Percentiles rank a stretch among this genome's conserved stretches.
These are phyloP conservation scores for Eurosta solidaginis DNA, from an alignment of 1,140 invertebrate genomes.

Conservation along the genomic window DNA sequence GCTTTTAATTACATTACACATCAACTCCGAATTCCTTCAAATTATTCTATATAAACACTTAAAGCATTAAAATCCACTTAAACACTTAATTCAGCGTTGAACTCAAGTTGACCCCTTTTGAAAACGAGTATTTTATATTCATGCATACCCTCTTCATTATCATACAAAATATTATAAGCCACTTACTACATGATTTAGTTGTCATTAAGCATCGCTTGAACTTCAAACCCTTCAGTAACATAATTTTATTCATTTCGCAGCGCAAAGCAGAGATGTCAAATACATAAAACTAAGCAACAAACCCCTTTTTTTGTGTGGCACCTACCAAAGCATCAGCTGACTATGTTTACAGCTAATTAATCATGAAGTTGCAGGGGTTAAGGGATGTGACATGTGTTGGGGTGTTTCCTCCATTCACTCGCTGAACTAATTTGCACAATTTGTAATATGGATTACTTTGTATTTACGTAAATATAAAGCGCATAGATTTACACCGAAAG, in stretches of 20 bases:
- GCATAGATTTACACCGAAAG: too few species aligned
- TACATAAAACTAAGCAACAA: neutral
- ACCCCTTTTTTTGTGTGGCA: neutral
- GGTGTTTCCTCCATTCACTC: neutral
- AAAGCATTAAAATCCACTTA: neutral
- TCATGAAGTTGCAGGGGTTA: neutral
- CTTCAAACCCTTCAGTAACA: neutral
- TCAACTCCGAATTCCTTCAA: too few species aligned
- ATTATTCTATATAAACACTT: neutral
- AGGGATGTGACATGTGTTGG: neutral
- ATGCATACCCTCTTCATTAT: neutral
- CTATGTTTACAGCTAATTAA: conserved; percentile 6
- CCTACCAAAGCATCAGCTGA: neutral
- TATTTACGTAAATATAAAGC: too few species aligned
- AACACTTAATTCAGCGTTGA: neutral
- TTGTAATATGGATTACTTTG: too few species aligned
- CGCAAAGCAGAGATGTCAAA: neutral
- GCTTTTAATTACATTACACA: too few species aligned
- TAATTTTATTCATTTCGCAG: neutral
- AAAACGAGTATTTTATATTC: neutral
- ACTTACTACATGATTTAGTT: conserved; percentile 5
- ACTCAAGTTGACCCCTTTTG: neutral
- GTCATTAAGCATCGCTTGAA: neutral
- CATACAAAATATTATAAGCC: neutral
- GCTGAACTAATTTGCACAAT: neutral